phyloP scores from a whole-genome alignment of 1,140 invertebrate species.

The Drosophila grimshawi region DNA sequence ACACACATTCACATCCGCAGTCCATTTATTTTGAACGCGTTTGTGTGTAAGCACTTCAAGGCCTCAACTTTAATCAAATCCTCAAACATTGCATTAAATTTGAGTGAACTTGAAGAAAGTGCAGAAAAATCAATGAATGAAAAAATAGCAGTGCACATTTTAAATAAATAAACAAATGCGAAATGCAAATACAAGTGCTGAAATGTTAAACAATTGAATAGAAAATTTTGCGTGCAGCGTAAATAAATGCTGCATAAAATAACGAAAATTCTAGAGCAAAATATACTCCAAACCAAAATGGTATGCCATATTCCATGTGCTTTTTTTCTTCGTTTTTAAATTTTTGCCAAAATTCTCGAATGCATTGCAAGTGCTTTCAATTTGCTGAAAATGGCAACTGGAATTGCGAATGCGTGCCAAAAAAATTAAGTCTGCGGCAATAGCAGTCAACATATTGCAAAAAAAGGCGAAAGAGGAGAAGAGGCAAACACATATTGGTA shows the following conservation, averaged over 20 bases:
- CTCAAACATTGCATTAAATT: constrained; percentile 42
- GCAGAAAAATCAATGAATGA: not conserved
- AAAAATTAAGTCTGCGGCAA: constrained; percentile 16
- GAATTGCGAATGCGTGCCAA: constrained; percentile 43
- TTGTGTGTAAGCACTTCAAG: constrained; percentile 2
- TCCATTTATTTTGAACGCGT: constrained; percentile 22
- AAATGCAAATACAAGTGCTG: not conserved
- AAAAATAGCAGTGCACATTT: constrained; percentile 13
- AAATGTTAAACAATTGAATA: constrained; percentile 5
- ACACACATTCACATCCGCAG: not conserved
- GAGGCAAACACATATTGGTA: constrained; percentile 2
- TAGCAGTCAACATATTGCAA: constrained; percentile 23
- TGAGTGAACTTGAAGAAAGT: not conserved
- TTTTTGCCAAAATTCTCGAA: not conserved
- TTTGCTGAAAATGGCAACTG: constrained; percentile 36
- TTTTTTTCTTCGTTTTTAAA: not conserved
- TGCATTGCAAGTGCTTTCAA: constrained; percentile 23
- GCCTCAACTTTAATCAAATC: constrained; percentile 16
- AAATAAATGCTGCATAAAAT: constrained; percentile 4
- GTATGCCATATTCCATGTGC: too few species aligned
- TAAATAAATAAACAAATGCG: constrained; percentile 17
- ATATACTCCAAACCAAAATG: not conserved
- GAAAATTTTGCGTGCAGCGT: constrained; percentile 1
- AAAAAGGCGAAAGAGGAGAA: constrained; percentile 2
- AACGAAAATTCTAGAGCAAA: not conserved